Evolutionary conservation across 2,888 invertebrate genomes (phyloP).

Genomic region (Cancer borealis): DNA sequence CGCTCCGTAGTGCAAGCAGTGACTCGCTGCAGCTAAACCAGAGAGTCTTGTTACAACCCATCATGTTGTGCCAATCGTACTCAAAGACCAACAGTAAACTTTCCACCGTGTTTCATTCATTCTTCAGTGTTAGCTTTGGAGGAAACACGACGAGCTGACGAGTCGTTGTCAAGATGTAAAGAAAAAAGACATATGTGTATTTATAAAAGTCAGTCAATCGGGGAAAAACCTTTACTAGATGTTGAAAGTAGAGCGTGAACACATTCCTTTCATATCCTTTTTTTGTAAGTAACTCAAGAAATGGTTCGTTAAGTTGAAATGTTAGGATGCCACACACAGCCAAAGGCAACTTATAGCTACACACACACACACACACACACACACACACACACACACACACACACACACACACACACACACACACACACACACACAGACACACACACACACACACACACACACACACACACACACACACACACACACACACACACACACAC

Average conservation of each 20-base stretch:
- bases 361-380: not conserved
- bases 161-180: not conserved
- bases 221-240: not conserved
- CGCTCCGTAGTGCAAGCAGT: not conserved
- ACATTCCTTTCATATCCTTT: not conserved
- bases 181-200: not conserved
- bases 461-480: not conserved
- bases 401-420: not conserved
- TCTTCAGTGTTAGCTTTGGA: not conserved
- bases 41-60: not conserved
- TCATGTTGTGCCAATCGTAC: not conserved
- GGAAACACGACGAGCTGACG: not conserved
- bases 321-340: not conserved
- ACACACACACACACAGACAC: not conserved
- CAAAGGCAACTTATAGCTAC: not conserved
- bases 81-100: not conserved
- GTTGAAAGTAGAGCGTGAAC: not conserved
- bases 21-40: not conserved
- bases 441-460: not conserved
- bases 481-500: not conserved
- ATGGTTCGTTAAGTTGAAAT: not conserved
- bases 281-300: not conserved
- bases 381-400: not conserved
- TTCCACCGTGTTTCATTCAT: not conserved
- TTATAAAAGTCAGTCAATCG: not conserved